Base-by-base conservation (phyloP, 2,797 vertebrate genomes). In the Ataeniobius toweri region DNA sequence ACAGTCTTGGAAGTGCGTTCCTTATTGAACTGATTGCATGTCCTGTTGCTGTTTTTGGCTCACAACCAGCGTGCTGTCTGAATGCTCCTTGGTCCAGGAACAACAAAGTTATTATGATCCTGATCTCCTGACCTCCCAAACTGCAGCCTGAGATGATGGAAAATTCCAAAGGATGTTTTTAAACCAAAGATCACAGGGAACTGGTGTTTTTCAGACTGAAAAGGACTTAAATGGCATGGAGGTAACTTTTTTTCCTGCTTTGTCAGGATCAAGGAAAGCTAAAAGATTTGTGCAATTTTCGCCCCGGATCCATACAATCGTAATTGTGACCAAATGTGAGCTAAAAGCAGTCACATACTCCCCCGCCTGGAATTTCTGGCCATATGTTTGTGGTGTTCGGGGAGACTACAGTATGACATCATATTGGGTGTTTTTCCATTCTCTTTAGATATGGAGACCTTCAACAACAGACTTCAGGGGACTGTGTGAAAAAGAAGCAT, bases 341-440 rank as follows among this genome's bases (percentile, higher is more conserved):
- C 75, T 80, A 50, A 75, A 82, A 78, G 75, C 70, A 85, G 79
- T 79, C 74, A 74, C 65, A 46, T 68, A 58, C 48, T 22, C 8
- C 70, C 70, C 71, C 14, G 55, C 80, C 82, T 85, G 85, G 84
- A 83, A 81, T 84, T 81, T 82, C 71, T 55, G 63, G 81, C 79
- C 81, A 86, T 87, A 78, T 86, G 84, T 86, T 83, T 89, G 84
- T 74, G 88, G 85, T 84, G 72, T 81, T 46, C 73, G 86, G 81
- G 81, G 80, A 86, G 79, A 83, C 87, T 89, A 44, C 59, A 73
- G 82, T 56, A 88, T 90, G 81, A 92, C 88, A 88, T 92, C 89
- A 91, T 69, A 55, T 67, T 3, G 46, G 77, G 53, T 84, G 75
- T 90, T 93, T 90, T 86, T 80, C 81, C 85, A 68, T 68, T 68